Evolutionary conservation across 2,797 vertebrate species (phyloP).

Genomic region (Cephalopachus bancanus): DNA sequence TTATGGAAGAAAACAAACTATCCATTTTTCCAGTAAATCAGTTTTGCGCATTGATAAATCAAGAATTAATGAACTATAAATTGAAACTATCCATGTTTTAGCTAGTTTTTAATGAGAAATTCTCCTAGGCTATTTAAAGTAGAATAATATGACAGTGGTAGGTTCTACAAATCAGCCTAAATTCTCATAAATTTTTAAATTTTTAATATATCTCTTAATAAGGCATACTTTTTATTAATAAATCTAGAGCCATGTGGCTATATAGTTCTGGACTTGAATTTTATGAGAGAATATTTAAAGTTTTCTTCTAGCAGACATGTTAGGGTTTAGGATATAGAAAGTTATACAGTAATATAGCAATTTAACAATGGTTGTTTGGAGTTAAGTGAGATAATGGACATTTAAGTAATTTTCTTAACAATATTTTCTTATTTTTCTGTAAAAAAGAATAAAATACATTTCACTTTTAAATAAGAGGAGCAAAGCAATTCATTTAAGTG

Average conservation of each 20-base stretch:
- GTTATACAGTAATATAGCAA: neutral
- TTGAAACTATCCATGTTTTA: conserved; percentile 16
- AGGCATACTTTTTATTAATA: neutral
- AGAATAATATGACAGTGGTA: neutral
- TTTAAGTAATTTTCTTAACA: neutral
- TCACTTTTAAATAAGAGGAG: neutral
- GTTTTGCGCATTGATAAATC: neutral
- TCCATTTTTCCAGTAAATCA: conserved; percentile 42
- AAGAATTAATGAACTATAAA: neutral
- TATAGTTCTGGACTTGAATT: conserved; percentile 28
- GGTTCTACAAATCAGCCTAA: neutral
- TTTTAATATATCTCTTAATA: neutral
- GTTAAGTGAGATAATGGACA: neutral
- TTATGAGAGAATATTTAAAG: neutral
- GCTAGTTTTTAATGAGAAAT: conserved; percentile 57
- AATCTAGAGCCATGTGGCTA: neutral
- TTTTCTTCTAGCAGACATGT: neutral
- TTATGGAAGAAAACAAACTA: conserved; percentile 23
- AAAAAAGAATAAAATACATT: neutral
- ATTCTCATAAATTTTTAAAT: neutral
- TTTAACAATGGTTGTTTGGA: neutral
- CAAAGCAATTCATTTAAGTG: neutral
- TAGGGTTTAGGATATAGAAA: neutral
- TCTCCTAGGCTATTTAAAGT: conserved; percentile 16
- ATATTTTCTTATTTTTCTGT: neutral